phyloP scores from a whole-genome alignment of 2,113 vertebrate genomes.

The Chaetops frenatus region DNA sequence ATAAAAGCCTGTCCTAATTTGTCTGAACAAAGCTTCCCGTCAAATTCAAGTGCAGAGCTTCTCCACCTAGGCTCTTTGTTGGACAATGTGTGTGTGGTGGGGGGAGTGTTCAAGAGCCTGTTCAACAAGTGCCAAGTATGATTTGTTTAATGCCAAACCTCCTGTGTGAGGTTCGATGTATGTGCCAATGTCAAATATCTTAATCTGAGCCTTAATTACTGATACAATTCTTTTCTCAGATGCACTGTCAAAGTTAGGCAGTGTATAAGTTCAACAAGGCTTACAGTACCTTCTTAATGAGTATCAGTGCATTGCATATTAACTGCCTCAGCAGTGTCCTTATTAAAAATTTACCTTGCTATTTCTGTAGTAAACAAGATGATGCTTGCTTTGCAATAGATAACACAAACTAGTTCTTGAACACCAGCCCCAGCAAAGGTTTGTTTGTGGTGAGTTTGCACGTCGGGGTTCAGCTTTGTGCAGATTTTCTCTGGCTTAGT shows the following conservation, averaged over 20 bases:
- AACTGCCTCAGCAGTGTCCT: background rate
- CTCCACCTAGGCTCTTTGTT: background rate
- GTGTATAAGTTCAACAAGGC: background rate
- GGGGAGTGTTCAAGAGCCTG: background rate
- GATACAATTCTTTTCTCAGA: background rate
- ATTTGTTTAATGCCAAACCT: background rate
- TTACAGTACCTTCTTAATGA: background rate
- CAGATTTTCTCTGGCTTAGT: conserved; percentile 19
- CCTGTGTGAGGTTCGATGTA: background rate
- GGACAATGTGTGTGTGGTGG: background rate
- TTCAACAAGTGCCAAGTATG: background rate
- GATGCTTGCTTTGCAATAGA: background rate
- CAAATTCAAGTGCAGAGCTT: background rate
- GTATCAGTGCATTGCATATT: background rate
- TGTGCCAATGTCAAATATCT: background rate
- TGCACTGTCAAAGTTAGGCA: background rate
- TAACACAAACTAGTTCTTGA: background rate
- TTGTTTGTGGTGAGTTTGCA: background rate
- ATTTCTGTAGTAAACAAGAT: conserved; percentile 9
- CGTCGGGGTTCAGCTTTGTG: background rate
- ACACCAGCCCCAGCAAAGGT: background rate
- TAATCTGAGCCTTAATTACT: conserved; percentile 1
- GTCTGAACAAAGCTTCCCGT: conserved; percentile 21
- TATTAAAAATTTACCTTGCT: conserved; percentile 23
- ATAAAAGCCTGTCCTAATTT: conserved; percentile 34